Evolutionary conservation across 2,113 vertebrate species (phyloP), one percentile per base, ranked within the genome.

Genomic region (Heterochromis multidens): DNA sequence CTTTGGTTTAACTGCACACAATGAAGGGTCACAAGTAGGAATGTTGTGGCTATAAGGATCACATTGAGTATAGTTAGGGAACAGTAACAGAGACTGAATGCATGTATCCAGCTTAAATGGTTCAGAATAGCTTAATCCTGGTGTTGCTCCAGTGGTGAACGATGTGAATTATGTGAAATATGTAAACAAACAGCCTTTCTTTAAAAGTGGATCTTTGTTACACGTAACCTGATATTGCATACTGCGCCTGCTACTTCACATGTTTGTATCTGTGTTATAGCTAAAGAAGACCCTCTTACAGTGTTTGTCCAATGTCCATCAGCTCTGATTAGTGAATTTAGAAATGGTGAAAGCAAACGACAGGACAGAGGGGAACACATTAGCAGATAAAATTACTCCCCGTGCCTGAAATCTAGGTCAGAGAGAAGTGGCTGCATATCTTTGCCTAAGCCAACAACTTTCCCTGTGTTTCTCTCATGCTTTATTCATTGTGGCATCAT

Each of bases 401-500:
- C 4, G 12, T 57, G 60, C 57, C 23, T 79, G 27, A 88, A 87
- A 93, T 94, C 84, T 94, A 84, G 93, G 93, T 92, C 93, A 93
- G 81, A 23, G 29, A 88, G 87, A 89, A 85, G 88, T 60, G 89
- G 74, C 85, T 90, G 82, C 61, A 40, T 94, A 81, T 88, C 81
- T 85, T 61, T 61, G 60, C 54, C 80, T 33, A 46, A 91, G 82
- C 87, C 80, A 87, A 87, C 85, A 88, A 89, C 80, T 87, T 85
- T 91, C 40, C 77, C 78, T 3, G 60, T 88, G 87, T 89, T 90
- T 72, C 65, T 70, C 77, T 93, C 91, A 93, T 94, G 89, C 80
- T 88, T 94, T 94, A 95, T 93, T 94, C 88, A 93, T 86, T 1
- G 78, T 81, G 86, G 70, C 85, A 86, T 88, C 81, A 49, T 16